Base-by-base conservation (phyloP, 2,113 vertebrate species). In the Martes martes region DNA sequence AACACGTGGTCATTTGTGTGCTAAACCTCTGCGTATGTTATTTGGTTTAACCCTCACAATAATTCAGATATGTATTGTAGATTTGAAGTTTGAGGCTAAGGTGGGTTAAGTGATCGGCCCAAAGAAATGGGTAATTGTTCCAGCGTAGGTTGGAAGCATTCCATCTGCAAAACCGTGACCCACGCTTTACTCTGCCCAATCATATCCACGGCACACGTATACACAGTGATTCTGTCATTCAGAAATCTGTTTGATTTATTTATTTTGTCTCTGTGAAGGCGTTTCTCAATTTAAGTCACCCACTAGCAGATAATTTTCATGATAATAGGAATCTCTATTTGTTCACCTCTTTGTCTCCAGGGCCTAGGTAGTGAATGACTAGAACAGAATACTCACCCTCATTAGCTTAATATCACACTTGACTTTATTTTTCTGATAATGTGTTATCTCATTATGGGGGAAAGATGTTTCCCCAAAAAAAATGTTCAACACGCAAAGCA, bases 351-450 rank as follows among this genome's bases (percentile, higher is more conserved):
- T 7, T 55, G 57, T 61, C 74, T 36, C 31, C 16, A 83, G 24
- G 3, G 6, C 65, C 4, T 8, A 10, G 10, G 11, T 13, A 57
- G 23, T 45, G 24, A 63, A 19, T 52, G 11, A n/a, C 2, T 61
- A 39, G 5, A 78, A 73, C 6, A 14, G 4, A 73, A 57, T 10
- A 21, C 1, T 57, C 31, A 63, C 4, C 33, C 14, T 92, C 52
- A 39, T n/a, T 65, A 80, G 24, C 9, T 28, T 52, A 67, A 5
- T 4, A 21, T 23, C 15, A 69, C 39, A 65, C 21, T 82, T 80
- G 59, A 36, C 61, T 94, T 74, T 67, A 85, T 59, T 80, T 91
- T 74, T 80, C 74, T 94, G 42, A 71, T 86, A 86, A 52, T 52
- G 5, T 84, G 13, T 83, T 79, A 39, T 16, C 91, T 85, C 19